A percentile compares a stretch with the other conserved stretches of the same genome.
phyloP scores from a whole-genome alignment of 2,797 vertebrate species.

The Xenops minutus region DNA sequence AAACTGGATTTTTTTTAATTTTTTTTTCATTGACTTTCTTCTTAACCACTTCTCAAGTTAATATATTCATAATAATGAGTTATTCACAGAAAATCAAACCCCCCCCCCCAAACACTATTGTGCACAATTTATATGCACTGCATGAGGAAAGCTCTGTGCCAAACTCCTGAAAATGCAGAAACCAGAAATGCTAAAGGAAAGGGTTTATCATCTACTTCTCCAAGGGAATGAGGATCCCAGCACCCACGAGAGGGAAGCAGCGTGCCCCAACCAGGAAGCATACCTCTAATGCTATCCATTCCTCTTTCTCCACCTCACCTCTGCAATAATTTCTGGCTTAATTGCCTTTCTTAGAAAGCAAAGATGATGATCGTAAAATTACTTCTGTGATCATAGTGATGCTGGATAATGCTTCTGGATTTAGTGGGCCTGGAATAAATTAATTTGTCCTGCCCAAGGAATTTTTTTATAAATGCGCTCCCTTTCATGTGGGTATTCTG shows the following conservation, averaged over 20 bases:
- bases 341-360: not conserved
- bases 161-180: not conserved
- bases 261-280: not conserved
- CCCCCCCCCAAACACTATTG: not conserved
- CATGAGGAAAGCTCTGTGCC: not conserved
- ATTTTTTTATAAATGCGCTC: not conserved
- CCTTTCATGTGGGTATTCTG: not conserved
- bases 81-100: not conserved
- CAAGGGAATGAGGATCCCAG: not conserved
- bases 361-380: not conserved
- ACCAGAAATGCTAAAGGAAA: not conserved
- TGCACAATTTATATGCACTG: not conserved
- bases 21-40: not conserved
- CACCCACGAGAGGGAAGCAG: not conserved
- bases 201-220: not conserved
- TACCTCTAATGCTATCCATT: fast-evolving
- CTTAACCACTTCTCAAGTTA: not conserved
- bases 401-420: not conserved
- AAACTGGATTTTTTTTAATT: not conserved
- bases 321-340: not conserved
- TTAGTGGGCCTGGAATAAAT: not conserved
- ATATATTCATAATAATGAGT: not conserved
- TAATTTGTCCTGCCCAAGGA: not conserved
- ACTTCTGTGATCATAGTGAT: not conserved
- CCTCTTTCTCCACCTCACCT: not conserved